Percentiles rank a stretch among this genome's conserved stretches.
Conservation (phyloP, 2,888 invertebrate species). For the Phania funesta region DNA sequence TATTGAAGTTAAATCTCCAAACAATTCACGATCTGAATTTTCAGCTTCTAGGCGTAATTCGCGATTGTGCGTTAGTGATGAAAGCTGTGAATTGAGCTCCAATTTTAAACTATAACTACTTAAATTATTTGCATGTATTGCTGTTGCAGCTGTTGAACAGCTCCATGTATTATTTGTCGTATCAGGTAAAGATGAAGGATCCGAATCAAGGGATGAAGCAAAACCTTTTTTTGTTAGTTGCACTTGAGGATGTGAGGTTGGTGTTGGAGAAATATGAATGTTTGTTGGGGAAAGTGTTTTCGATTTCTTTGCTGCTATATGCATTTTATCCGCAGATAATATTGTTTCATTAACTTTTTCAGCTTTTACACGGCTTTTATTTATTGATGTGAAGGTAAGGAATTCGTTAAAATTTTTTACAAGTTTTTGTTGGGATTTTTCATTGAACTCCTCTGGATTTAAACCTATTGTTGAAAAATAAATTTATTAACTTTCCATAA, state of each 20-base stretch:
- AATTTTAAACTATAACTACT: slow-evolving; percentile 75
- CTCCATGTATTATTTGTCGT: slow-evolving; percentile 79
- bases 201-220: slow-evolving; percentile 80
- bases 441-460: slow-evolving; percentile 71
- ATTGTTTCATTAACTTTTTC: slow-evolving; percentile 42
- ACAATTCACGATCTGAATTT: slow-evolving; percentile 91
- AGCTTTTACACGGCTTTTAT: slow-evolving; percentile 81
- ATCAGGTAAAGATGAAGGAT: slow-evolving; percentile 79
- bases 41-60: slow-evolving; percentile 91
- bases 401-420: slow-evolving; percentile 93
- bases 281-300: slow-evolving; percentile 66
- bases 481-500: not conserved
- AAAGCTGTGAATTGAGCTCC: slow-evolving; percentile 72
- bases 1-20: slow-evolving; percentile 81
- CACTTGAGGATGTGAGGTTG: slow-evolving; percentile 78
- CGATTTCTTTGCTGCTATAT: slow-evolving; percentile 43
- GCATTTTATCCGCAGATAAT: slow-evolving; percentile 5
- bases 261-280: slow-evolving; percentile 60
- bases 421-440: slow-evolving; percentile 80
- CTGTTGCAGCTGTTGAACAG: slow-evolving; percentile 76
- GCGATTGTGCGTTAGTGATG: slow-evolving; percentile 77
- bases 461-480: slow-evolving; percentile 58
- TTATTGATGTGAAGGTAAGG: slow-evolving; percentile 87
- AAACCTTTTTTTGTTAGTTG: slow-evolving; percentile 80
- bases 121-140: slow-evolving; percentile 75